phyloP scores from a whole-genome alignment of 2,797 vertebrate species.

The Acanthurus leucopareius region DNA sequence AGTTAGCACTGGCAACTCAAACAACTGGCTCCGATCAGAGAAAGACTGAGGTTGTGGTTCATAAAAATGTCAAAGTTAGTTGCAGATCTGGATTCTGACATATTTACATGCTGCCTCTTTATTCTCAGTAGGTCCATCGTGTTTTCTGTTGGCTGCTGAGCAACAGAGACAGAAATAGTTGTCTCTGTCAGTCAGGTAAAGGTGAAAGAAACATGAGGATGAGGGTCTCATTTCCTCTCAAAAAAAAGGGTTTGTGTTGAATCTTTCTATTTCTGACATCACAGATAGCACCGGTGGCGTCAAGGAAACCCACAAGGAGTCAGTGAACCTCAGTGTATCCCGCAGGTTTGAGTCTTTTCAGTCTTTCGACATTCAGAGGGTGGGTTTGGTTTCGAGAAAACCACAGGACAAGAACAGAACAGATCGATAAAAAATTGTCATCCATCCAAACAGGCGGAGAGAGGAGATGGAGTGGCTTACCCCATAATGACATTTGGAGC shows the following conservation, averaged over 20 bases:
- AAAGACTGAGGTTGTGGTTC: not conserved
- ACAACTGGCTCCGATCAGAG: not conserved
- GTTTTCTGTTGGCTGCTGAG: slow-evolving; percentile 3
- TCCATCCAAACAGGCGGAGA: slow-evolving; percentile 50
- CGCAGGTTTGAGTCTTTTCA: not conserved
- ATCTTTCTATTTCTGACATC: slow-evolving; percentile 49
- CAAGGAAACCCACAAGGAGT: slow-evolving; percentile 43
- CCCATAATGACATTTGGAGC: slow-evolving; percentile 55
- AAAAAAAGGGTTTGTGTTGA: not conserved
- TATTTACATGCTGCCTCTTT: not conserved
- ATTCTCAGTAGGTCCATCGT: not conserved
- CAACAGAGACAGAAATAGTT: not conserved
- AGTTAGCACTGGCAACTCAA: not conserved
- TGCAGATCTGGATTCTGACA: not conserved
- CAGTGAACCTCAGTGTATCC: slow-evolving; percentile 13
- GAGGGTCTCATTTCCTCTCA: slow-evolving; percentile 19
- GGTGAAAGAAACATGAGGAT: not conserved
- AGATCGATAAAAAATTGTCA: slow-evolving; percentile 65
- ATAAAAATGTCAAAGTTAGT: not conserved
- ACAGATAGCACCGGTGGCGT: slow-evolving; percentile 20
- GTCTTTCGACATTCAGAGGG: slow-evolving; percentile 64
- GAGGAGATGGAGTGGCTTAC: slow-evolving; percentile 21
- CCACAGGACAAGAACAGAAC: slow-evolving; percentile 66
- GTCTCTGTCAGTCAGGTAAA: slow-evolving; percentile 14
- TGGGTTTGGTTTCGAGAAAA: slow-evolving; percentile 63